phyloP scores from a whole-genome alignment of 2,113 vertebrate genomes.

The Callocephalon fimbriatum region DNA sequence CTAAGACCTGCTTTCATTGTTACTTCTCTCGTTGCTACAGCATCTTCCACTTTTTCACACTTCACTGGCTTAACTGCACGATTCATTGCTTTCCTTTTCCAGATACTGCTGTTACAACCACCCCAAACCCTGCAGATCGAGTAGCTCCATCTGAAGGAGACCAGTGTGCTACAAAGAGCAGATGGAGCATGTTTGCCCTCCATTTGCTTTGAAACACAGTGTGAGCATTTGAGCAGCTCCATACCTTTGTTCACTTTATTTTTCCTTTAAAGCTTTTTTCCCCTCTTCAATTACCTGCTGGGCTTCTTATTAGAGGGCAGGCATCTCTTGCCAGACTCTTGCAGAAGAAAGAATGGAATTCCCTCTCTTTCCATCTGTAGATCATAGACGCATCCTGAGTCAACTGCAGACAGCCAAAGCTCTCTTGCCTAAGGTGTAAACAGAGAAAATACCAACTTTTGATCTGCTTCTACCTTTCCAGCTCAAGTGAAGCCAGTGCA shows the following conservation, averaged over 20 bases:
- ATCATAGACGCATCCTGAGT: neutral
- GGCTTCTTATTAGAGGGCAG: neutral
- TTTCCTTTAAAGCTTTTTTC: neutral
- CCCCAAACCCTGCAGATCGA: neutral
- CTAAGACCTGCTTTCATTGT: neutral
- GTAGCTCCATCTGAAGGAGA: neutral
- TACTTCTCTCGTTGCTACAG: neutral
- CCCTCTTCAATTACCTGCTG: neutral
- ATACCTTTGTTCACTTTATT: neutral
- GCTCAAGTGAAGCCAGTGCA: neutral
- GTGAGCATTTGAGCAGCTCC: neutral
- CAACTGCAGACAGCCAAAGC: neutral
- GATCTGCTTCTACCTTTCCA: neutral
- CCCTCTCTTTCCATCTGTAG: neutral
- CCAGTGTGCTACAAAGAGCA: neutral
- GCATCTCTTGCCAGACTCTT: neutral
- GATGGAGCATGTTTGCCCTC: neutral
- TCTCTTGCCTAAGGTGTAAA: constrained; percentile 24
- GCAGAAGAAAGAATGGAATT: neutral
- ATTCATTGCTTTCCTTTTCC: neutral
- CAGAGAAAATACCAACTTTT: constrained; percentile 11
- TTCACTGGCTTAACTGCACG: neutral
- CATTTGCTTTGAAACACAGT: neutral
- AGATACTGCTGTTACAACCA: neutral
- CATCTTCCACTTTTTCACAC: neutral